Evolutionary conservation across 2,888 invertebrate species (phyloP).

Genomic region (Alcis repandata): DNA sequence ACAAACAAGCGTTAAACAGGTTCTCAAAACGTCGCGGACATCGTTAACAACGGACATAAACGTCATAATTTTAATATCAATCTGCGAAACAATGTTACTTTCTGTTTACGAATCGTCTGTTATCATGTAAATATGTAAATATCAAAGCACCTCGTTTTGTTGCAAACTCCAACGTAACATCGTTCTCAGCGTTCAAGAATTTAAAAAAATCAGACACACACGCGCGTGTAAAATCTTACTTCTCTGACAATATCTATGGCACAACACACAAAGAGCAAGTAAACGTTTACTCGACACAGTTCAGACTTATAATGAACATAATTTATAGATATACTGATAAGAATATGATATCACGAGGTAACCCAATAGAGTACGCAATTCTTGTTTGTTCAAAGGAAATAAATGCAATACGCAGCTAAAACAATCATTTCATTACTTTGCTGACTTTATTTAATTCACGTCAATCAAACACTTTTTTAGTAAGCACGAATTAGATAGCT

Average conservation of each 20-base stretch:
- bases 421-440: background rate
- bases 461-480: slow-evolving; percentile 1
- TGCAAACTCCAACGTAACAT: slow-evolving; percentile 74
- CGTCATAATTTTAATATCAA: background rate
- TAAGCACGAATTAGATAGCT: slow-evolving; percentile 8
- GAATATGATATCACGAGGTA: slow-evolving; percentile 74
- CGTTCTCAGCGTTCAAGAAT: slow-evolving; percentile 40
- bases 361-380: slow-evolving; percentile 63
- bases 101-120: slow-evolving; percentile 6
- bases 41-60: background rate
- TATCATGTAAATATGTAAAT: slow-evolving; percentile 14
- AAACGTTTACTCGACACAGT: slow-evolving; percentile 70
- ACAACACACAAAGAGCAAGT: slow-evolving; percentile 55
- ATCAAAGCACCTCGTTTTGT: slow-evolving; percentile 64
- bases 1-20: slow-evolving; percentile 23
- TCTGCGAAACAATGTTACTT: slow-evolving; percentile 8
- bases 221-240: slow-evolving; percentile 19
- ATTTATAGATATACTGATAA: slow-evolving; percentile 82
- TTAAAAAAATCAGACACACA: slow-evolving; percentile 13
- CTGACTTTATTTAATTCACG: background rate
- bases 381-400: slow-evolving; percentile 33
- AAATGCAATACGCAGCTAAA: slow-evolving; percentile 26
- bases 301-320: slow-evolving; percentile 72
- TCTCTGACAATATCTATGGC: slow-evolving; percentile 43
- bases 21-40: slow-evolving; percentile 4